Evolutionary conservation across 2,888 invertebrate genomes (phyloP).

Genomic region (Gibbula magus): DNA sequence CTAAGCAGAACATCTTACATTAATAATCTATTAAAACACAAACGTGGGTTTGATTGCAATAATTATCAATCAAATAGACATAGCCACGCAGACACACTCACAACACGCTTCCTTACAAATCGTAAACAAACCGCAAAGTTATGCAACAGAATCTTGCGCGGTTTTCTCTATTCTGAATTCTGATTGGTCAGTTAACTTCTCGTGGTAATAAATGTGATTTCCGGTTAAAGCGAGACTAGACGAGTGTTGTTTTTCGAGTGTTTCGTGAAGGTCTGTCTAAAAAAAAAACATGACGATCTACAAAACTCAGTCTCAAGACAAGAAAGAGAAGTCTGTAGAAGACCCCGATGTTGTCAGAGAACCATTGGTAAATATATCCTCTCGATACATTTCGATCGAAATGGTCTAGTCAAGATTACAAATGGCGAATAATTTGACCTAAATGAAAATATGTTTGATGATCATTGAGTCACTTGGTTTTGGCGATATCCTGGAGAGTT

Average conservation of each 20-base stretch:
- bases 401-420: not conserved
- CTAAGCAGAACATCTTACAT: too few relatives aligned
- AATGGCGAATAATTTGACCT: conserved; percentile 21
- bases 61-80: too few relatives aligned
- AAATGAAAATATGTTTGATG: not conserved
- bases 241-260: not conserved
- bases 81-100: too few relatives aligned
- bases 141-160: conserved; percentile 48
- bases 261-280: not conserved
- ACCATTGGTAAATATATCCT: conserved; percentile 42
- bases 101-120: too few relatives aligned
- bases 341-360: conserved; percentile 45
- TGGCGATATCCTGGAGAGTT: not conserved
- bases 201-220: not conserved
- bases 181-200: conserved; percentile 10
- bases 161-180: not conserved
- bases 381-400: not conserved
- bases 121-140: not conserved
- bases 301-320: conserved; percentile 42
- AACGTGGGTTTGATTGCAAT: too few relatives aligned
- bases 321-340: conserved; percentile 41
- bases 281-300: conserved; percentile 47
- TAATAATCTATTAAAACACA: too few relatives aligned
- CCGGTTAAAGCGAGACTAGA: conserved; percentile 12
- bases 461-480: not conserved